Conservation (phyloP, 2,888 invertebrate genomes). For the Mythimna lalbum region DNA sequence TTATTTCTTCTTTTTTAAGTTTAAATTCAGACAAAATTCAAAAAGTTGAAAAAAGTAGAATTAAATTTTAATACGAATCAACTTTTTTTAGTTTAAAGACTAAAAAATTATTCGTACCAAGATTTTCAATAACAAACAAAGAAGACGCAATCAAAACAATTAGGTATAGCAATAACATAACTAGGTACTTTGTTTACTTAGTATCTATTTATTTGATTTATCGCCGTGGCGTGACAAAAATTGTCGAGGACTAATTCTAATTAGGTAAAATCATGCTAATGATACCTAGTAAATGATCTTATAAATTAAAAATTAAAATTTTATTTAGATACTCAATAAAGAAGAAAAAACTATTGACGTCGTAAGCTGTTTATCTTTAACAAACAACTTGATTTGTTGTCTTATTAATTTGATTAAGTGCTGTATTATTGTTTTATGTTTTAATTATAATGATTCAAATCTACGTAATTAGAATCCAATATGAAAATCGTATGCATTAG, state of each 20-base stretch:
- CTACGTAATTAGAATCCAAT: slow-evolving; percentile 2
- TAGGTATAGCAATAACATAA: neutral
- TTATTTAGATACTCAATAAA: slow-evolving; percentile 3
- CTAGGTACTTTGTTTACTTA: slow-evolving; percentile 15
- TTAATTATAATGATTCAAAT: slow-evolving; percentile 1
- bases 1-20: too few relatives aligned
- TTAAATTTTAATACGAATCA: too few relatives aligned
- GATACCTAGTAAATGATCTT: slow-evolving; percentile 26
- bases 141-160: slow-evolving; percentile 10
- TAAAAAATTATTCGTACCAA: too few relatives aligned
- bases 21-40: too few relatives aligned
- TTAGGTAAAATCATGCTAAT: slow-evolving; percentile 40
- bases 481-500: neutral
- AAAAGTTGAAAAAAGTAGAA: too few relatives aligned
- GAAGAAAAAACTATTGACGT: slow-evolving; percentile 26
- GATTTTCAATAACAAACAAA: neutral
- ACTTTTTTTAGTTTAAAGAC: too few relatives aligned
- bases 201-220: slow-evolving; percentile 28
- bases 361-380: neutral
- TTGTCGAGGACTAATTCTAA: slow-evolving; percentile 44
- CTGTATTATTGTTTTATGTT: slow-evolving; percentile 1
- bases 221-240: slow-evolving; percentile 33
- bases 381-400: slow-evolving; percentile 11
- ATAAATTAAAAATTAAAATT: slow-evolving; percentile 21
- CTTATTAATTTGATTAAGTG: neutral